phyloP scores from a whole-genome alignment of 2,113 vertebrate genomes.

The Scomber colias region DNA sequence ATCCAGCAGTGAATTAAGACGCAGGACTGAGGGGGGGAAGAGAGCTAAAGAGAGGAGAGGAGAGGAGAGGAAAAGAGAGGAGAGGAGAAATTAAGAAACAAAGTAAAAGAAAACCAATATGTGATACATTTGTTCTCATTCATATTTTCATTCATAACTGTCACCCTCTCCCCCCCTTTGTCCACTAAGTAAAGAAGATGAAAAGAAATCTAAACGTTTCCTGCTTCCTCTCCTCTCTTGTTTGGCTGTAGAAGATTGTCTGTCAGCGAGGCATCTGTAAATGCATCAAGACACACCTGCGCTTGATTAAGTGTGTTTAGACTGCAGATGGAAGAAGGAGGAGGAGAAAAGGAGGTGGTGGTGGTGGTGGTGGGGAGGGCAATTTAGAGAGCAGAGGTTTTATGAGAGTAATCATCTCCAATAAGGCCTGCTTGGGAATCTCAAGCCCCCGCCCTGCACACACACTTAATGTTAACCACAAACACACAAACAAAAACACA shows the following conservation, averaged over 20 bases:
- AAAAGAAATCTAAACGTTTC: slow-evolving; percentile 38
- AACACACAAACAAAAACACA: slow-evolving; percentile 48
- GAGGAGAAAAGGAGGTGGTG: slow-evolving; percentile 15
- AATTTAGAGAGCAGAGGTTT: slow-evolving; percentile 84
- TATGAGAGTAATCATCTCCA: slow-evolving; percentile 85
- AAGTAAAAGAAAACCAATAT: slow-evolving; percentile 56
- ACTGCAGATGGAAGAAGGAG: slow-evolving; percentile 70
- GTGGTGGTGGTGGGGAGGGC: slow-evolving; percentile 38
- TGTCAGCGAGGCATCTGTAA: slow-evolving; percentile 70
- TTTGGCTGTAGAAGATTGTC: slow-evolving; percentile 36
- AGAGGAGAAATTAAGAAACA: slow-evolving; percentile 35
- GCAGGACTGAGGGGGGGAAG: slow-evolving; percentile 26
- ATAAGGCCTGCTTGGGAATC: slow-evolving; percentile 80
- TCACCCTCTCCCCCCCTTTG: slow-evolving; percentile 18
- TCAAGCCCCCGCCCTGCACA: slow-evolving; percentile 69
- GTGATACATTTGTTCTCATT: slow-evolving; percentile 53
- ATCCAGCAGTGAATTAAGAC: slow-evolving; percentile 74
- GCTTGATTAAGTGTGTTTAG: slow-evolving; percentile 85
- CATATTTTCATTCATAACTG: slow-evolving; percentile 54
- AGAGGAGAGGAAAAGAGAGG: background rate
- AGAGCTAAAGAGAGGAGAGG: slow-evolving; percentile 17
- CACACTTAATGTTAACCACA: slow-evolving; percentile 60
- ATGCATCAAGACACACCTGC: slow-evolving; percentile 78
- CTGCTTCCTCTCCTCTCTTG: slow-evolving; percentile 17
- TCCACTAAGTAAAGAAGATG: slow-evolving; percentile 23